Base-by-base conservation (phyloP, 2,888 invertebrate species). In the Heliconius erato region DNA sequence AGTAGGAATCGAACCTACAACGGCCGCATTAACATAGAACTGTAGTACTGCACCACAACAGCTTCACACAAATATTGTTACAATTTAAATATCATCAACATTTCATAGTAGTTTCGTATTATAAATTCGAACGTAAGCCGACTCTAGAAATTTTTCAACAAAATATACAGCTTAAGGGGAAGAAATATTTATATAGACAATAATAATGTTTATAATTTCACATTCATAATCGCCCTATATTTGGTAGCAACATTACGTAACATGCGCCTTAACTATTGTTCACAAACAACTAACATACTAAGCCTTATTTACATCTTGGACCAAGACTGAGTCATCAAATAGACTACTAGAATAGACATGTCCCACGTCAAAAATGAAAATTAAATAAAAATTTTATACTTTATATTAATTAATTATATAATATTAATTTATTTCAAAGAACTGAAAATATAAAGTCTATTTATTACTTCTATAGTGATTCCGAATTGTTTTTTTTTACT, bases 231-330 rank as follows among this genome's bases (percentile, higher is more conserved):
- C 78, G 78, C 19, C 78, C 11, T 44, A 28, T 67, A 67, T 78
- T 67, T 67, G 44, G 40, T 67, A 72, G 23, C 77, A 81, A 71
- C 65, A 26, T 77, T 49, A 71, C n/a, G 49, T 69, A 72, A 78
- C 81, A 80, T 35, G 77, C 69, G 63, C 71, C 68, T 69, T 68
- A 65, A 65, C 65, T 78, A 72, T 71, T 28, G 32, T 78, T 81
- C 81, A 32, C 81, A 76, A 72, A 78, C 49, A 71, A 49, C 77
- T 81, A 78, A 77, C 40, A 78, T 28, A 78, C 78, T n/a, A 35
- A 63, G 35, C 63, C 59, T 40, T 35, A n/a, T 49, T 44, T 49
- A 35, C 76, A 76, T 14, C 3, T 40, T 76, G 40, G 3, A 40
- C 59, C 63, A 76, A 76, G 1, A 76, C 28, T 67, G 67, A 19